These are phyloP conservation scores for Drosophila pallidifrons DNA, from an alignment of 1,140 invertebrate genomes.

Conservation along the genomic window DNA sequence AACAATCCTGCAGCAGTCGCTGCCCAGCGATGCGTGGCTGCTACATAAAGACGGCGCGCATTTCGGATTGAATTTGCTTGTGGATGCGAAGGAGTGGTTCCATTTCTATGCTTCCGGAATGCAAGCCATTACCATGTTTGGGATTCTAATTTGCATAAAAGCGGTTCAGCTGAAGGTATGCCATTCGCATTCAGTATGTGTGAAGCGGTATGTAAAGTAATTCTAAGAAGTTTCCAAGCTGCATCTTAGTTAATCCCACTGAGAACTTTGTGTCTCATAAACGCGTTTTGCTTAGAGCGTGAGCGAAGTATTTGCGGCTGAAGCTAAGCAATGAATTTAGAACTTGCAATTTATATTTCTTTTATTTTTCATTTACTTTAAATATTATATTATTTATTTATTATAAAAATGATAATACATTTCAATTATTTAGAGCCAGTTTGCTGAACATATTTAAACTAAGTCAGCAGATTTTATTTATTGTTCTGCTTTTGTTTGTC, in stretches of 20 bases:
- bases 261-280: neutral
- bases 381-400: no score
- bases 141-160: conserved; percentile 30
- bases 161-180: conserved; percentile 11
- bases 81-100: conserved; percentile 20
- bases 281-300: neutral
- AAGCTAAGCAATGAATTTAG: neutral
- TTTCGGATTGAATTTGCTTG: conserved; percentile 6
- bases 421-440: no score
- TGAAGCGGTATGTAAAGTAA: neutral
- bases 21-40: conserved; percentile 28
- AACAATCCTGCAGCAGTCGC: conserved; percentile 8
- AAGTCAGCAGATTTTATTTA: neutral
- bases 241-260: neutral
- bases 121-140: conserved; percentile 20
- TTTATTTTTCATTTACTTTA: neutral
- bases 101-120: conserved; percentile 27
- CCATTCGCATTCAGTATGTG: conserved; percentile 11
- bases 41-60: conserved; percentile 5
- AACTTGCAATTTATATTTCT: neutral
- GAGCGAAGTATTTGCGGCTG: neutral
- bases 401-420: no score
- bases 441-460: neutral
- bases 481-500: neutral
- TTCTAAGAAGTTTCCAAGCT: neutral